Evolutionary conservation across 2,888 invertebrate genomes (phyloP).

Genomic region (Thalpophila matura): DNA sequence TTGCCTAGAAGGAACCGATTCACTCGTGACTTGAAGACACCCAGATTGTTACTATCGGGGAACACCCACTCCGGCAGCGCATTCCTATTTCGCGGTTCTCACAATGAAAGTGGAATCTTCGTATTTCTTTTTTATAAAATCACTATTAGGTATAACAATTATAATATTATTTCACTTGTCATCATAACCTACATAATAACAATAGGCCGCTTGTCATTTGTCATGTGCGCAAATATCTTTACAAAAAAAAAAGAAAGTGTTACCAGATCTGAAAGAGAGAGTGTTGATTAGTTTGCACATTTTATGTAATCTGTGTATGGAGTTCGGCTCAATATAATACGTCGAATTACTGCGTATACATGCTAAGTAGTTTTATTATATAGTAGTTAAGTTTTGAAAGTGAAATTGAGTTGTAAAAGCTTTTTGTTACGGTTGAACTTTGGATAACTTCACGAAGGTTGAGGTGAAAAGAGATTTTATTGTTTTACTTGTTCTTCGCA

Average conservation of each 20-base stretch:
- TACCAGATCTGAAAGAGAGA: slow-evolving; percentile 31
- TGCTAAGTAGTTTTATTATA: background rate
- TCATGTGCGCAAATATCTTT: slow-evolving; percentile 4
- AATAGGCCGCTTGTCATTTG: background rate
- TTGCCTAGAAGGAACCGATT: too few species aligned
- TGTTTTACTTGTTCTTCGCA: too few species aligned
- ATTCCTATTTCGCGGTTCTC: too few species aligned
- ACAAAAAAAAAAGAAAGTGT: slow-evolving; percentile 44
- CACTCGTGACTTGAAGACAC: too few species aligned
- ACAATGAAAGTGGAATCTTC: too few species aligned
- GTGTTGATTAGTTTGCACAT: slow-evolving; percentile 31
- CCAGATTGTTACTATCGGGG: too few species aligned
- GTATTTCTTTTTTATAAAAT: too few species aligned
- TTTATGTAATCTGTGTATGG: slow-evolving; percentile 41
- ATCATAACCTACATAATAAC: background rate
- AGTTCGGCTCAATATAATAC: background rate
- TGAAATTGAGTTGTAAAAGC: background rate
- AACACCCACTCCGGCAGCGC: too few species aligned
- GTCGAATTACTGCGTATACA: slow-evolving; percentile 12
- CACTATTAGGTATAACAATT: too few species aligned
- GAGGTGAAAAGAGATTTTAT: too few species aligned
- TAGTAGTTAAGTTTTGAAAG: background rate
- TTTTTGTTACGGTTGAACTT: background rate
- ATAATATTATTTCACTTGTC: background rate
- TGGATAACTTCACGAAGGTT: background rate